These are phyloP conservation scores for Condylura cristata DNA, from an alignment of 2,113 vertebrate species.

Conservation along the genomic window DNA sequence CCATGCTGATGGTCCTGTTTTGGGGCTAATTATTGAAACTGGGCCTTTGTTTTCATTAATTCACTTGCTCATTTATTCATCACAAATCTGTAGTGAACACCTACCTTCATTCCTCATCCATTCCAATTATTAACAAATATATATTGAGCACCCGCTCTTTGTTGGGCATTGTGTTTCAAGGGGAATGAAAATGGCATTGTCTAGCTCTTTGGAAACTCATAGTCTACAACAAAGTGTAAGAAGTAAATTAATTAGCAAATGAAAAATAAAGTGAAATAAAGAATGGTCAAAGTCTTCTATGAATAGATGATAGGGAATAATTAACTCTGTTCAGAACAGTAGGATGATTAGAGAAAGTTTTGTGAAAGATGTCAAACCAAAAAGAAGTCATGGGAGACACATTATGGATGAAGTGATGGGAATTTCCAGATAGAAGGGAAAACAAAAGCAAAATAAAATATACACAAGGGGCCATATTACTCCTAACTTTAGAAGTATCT, in stretches of 20 bases:
- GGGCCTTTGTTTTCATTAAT: background rate
- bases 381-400: background rate
- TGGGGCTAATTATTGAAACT: background rate
- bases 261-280: background rate
- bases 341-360: background rate
- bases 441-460: background rate
- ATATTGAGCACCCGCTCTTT: background rate
- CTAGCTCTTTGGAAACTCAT: background rate
- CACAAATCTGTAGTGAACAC: background rate
- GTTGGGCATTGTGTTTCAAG: background rate
- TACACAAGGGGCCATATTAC: fast-evolving
- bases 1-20: fast-evolving
- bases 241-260: background rate
- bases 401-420: background rate
- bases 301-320: background rate
- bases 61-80: background rate
- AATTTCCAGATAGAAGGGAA: background rate
- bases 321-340: background rate
- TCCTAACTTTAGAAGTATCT: background rate
- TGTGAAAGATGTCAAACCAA: background rate
- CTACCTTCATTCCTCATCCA: background rate
- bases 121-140: background rate
- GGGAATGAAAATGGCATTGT: background rate
- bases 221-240: background rate
- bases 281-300: background rate